These are phyloP conservation scores for Syngnathus floridae DNA, from an alignment of 2,113 vertebrate genomes.

Conservation along the genomic window DNA sequence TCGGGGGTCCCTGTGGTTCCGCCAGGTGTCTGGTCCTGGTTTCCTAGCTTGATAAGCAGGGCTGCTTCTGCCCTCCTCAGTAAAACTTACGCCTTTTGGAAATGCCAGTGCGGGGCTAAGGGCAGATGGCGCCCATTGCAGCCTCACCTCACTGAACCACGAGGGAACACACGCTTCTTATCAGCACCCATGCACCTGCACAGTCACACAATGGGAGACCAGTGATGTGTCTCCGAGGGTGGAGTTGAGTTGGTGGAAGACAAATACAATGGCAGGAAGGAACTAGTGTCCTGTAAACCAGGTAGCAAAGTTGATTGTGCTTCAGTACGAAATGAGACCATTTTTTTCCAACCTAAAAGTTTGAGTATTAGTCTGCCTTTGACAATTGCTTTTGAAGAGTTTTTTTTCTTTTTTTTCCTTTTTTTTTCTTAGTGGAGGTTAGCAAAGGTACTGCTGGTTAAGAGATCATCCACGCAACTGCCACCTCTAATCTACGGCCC, in stretches of 20 bases:
- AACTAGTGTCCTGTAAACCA: neutral
- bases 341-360: neutral
- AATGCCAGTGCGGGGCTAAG: conserved; percentile 62
- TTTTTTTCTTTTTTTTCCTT: conserved; percentile 28
- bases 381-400: conserved; percentile 21
- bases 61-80: conserved; percentile 19
- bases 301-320: neutral
- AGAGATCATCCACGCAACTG: conserved; percentile 32
- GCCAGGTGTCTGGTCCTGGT: conserved; percentile 30
- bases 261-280: neutral
- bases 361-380: conserved; percentile 27
- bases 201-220: conserved; percentile 46
- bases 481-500: conserved; percentile 27
- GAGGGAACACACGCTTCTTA: conserved; percentile 54
- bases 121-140: conserved; percentile 41
- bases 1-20: conserved; percentile 44
- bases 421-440: conserved; percentile 22
- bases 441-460: conserved; percentile 36
- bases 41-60: conserved; percentile 49
- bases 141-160: conserved; percentile 56
- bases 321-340: neutral
- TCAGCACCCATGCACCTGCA: conserved; percentile 66
- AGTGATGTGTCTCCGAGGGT: conserved; percentile 18
- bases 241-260: neutral
- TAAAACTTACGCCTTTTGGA: conserved; percentile 26